These are phyloP conservation scores for Hepsetus odoe DNA, from an alignment of 2,113 vertebrate genomes.

Conservation along the genomic window DNA sequence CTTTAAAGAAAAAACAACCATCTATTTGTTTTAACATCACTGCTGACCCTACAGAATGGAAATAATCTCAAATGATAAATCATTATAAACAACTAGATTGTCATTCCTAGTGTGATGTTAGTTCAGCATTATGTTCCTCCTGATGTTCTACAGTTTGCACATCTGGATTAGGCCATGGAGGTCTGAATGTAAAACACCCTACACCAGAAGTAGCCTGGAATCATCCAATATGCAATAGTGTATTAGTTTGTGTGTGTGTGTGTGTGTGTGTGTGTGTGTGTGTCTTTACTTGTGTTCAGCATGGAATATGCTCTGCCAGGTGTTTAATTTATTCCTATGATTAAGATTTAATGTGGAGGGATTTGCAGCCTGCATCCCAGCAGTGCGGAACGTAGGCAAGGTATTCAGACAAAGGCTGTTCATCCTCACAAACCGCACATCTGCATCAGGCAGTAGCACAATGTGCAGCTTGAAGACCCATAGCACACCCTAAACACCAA, in stretches of 20 bases:
- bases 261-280: slow-evolving; percentile 25
- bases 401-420: slow-evolving; percentile 35
- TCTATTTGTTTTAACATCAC: too few species aligned
- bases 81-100: neutral
- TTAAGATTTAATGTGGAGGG: slow-evolving; percentile 49
- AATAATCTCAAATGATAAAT: neutral
- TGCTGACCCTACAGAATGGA: too few species aligned
- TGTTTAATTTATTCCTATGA: slow-evolving; percentile 52
- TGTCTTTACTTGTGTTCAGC: slow-evolving; percentile 19
- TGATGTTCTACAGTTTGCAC: slow-evolving; percentile 2
- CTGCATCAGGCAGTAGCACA: neutral
- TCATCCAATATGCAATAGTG: neutral
- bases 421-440: slow-evolving; percentile 20
- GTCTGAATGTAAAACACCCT: slow-evolving; percentile 11
- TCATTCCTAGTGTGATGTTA: neutral
- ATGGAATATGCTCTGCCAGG: slow-evolving; percentile 35
- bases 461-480: neutral
- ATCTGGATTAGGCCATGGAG: slow-evolving; percentile 26
- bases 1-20: too few species aligned
- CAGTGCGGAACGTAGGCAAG: slow-evolving; percentile 15
- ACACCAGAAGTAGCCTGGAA: slow-evolving; percentile 9
- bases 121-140: neutral
- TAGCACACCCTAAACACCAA: neutral
- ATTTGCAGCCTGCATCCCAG: slow-evolving; percentile 29
- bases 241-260: slow-evolving; percentile 8